Conservation (phyloP, 2,797 vertebrate species). For the Myotis planiceps region DNA sequence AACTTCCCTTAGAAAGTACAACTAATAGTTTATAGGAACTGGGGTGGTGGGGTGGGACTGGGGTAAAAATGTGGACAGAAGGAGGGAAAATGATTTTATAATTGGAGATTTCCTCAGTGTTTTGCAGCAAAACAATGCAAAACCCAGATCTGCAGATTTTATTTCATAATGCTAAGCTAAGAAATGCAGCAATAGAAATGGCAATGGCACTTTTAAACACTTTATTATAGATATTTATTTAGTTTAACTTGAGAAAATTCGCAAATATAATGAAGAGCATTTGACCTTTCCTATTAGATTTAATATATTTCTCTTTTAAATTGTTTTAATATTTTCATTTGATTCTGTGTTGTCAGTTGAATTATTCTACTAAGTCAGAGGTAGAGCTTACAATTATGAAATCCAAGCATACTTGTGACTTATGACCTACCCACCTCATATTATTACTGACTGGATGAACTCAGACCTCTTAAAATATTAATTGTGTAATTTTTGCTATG, state of each 20-base stretch:
- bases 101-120: neutral
- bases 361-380: constrained; percentile 54
- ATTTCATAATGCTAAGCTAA: constrained; percentile 5
- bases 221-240: constrained; percentile 67
- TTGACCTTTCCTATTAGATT: constrained; percentile 62
- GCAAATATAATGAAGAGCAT: constrained; percentile 42
- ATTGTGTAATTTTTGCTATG: constrained; percentile 64
- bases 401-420: constrained; percentile 65
- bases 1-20: neutral
- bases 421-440: constrained; percentile 50
- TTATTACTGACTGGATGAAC: constrained; percentile 68
- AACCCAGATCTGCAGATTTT: neutral
- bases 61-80: neutral
- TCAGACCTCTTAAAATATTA: constrained; percentile 73
- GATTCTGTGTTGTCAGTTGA: constrained; percentile 48
- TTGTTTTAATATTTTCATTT: constrained; percentile 66
- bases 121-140: neutral
- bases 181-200: neutral
- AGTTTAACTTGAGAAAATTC: constrained; percentile 56
- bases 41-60: neutral
- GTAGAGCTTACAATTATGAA: constrained; percentile 68
- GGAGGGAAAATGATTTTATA: neutral
- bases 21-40: neutral
- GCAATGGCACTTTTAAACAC: neutral
- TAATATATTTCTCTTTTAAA: constrained; percentile 71